These are phyloP conservation scores for Polymixis flavicincta DNA, from an alignment of 2,888 invertebrate species.

Conservation along the genomic window DNA sequence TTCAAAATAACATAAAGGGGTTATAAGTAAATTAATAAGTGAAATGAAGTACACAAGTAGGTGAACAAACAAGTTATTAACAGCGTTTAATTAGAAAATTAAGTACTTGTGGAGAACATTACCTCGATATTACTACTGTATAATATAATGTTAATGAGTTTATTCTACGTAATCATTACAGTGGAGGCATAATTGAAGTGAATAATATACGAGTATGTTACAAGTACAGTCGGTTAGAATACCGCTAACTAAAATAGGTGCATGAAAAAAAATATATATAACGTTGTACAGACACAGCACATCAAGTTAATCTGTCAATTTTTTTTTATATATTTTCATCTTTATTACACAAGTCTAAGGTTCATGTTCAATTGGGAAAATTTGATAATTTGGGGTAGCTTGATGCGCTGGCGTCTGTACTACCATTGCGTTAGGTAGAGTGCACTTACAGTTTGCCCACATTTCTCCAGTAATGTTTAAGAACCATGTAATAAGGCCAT, in stretches of 20 bases:
- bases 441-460: no score
- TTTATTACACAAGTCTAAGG: no score
- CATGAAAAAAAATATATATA: no score
- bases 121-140: constrained; percentile 50
- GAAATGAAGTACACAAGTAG: constrained; percentile 9
- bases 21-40: constrained; percentile 4
- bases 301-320: no score
- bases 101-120: constrained; percentile 41
- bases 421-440: no score
- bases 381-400: no score
- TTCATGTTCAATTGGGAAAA: no score
- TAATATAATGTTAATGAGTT: constrained; percentile 56
- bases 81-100: constrained; percentile 51
- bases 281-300: no score
- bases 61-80: constrained; percentile 17
- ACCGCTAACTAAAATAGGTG: neutral
- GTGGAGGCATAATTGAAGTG: constrained; percentile 51
- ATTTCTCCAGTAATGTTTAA: no score
- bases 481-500: no score
- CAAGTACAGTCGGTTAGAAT: constrained; percentile 27
- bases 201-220: constrained; percentile 36
- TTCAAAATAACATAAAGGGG: neutral
- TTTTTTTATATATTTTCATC: no score
- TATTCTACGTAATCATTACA: constrained; percentile 53
- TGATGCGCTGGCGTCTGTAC: no score